A percentile compares a stretch with the other conserved stretches of the same genome.
Conservation (phyloP, 2,888 invertebrate genomes). For the Polymixis lichenea region DNA sequence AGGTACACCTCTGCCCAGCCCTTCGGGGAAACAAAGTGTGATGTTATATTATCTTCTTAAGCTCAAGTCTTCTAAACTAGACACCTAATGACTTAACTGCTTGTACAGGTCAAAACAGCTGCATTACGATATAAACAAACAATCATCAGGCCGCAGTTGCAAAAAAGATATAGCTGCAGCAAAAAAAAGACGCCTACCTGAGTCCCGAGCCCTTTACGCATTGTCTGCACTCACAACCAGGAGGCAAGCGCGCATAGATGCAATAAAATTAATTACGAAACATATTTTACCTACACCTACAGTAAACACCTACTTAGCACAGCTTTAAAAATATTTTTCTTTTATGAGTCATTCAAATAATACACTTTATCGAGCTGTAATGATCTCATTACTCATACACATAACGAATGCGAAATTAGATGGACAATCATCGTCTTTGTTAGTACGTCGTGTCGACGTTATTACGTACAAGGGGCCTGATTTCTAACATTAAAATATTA, state of each 20-base stretch:
- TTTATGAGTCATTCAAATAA: constrained; percentile 57
- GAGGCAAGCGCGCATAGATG: constrained; percentile 16
- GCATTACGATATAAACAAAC: constrained; percentile 42
- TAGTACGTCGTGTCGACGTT: constrained; percentile 41
- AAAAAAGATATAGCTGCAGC: constrained; percentile 37
- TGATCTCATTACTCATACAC: constrained; percentile 65
- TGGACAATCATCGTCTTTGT: constrained; percentile 62
- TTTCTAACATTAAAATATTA: constrained; percentile 41
- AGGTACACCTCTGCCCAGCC: too few species aligned
- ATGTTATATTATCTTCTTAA: not conserved
- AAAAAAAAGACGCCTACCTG: constrained; percentile 71
- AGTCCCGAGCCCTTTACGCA: constrained; percentile 43
- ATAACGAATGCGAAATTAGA: constrained; percentile 61
- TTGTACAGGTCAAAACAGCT: constrained; percentile 5
- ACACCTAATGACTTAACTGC: not conserved
- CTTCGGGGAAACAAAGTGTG: too few species aligned
- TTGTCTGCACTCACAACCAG: constrained; percentile 46
- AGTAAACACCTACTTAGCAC: not conserved
- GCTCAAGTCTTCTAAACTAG: not conserved
- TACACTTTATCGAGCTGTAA: constrained; percentile 54
- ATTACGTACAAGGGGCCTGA: constrained; percentile 32
- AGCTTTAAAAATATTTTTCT: constrained; percentile 22
- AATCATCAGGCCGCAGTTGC: constrained; percentile 29
- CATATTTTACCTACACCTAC: not conserved
- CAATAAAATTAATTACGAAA: constrained; percentile 11